phyloP scores from a whole-genome alignment of 92 coral and sea anemone species.

The Phenganax marumi region DNA sequence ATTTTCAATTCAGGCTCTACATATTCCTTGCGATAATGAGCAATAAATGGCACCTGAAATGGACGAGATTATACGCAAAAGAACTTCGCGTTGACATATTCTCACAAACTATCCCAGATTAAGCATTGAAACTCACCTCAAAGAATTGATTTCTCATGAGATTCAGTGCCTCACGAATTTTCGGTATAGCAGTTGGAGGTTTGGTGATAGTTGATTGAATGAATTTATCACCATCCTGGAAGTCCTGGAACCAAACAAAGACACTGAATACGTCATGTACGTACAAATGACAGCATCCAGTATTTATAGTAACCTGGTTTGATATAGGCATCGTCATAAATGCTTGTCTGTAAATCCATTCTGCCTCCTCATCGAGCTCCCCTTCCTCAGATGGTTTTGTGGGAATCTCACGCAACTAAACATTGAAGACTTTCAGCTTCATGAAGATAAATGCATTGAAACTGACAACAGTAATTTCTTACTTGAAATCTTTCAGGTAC shows the following conservation, averaged over 20 bases:
- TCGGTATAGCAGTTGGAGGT: constrained; percentile 77
- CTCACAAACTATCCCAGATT: too few species aligned
- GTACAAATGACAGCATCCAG: neutral
- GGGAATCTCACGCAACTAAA: constrained; percentile 76
- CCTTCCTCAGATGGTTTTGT: constrained; percentile 89
- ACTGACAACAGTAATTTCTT: neutral
- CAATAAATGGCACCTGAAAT: constrained; percentile 88
- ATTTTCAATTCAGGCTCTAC: constrained; percentile 91
- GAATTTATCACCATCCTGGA: constrained; percentile 67
- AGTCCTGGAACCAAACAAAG: constrained; percentile 51
- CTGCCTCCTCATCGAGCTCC: constrained; percentile 94
- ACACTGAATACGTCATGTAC: neutral
- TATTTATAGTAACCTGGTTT: constrained; percentile 54
- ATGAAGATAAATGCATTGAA: neutral
- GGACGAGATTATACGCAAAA: neutral
- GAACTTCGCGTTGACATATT: neutral
- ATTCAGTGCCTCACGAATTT: constrained; percentile 88
- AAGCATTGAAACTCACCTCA: constrained; percentile 64
- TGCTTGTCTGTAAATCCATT: constrained; percentile 89
- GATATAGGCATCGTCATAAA: constrained; percentile 84
- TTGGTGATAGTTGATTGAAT: constrained; percentile 64
- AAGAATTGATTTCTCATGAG: constrained; percentile 94
- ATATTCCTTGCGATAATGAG: constrained; percentile 94
- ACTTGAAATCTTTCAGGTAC: constrained; percentile 97
- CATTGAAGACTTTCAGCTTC: neutral